Percentiles rank a stretch among this genome's conserved stretches.
phyloP scores from a whole-genome alignment of 1,140 invertebrate species.

The Meloidogyne floridensis region DNA sequence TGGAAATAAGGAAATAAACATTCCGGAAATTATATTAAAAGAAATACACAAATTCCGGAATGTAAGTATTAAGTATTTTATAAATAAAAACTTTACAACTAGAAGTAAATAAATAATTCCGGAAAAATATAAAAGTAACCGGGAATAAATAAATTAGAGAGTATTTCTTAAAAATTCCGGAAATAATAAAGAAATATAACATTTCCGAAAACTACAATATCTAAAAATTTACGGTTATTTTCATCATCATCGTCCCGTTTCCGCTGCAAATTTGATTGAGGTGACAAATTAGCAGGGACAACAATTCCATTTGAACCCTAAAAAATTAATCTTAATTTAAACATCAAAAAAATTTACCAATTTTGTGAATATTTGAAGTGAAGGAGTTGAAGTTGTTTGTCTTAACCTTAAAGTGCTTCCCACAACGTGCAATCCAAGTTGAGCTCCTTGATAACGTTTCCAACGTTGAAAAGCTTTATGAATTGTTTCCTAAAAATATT shows the following conservation, averaged over 20 bases:
- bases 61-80: no score
- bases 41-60: no score
- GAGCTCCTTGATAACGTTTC: constrained; percentile 31
- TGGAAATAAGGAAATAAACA: no score
- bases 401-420: neutral
- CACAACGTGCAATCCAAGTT: neutral
- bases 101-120: no score
- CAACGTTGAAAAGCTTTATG: constrained; percentile 54
- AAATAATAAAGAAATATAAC: no score
- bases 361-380: neutral
- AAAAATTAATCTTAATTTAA: neutral
- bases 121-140: no score
- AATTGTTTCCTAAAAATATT: constrained; percentile 33
- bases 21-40: no score
- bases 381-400: neutral
- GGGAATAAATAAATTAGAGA: no score
- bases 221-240: neutral
- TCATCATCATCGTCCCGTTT: neutral
- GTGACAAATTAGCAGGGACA: neutral
- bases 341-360: neutral
- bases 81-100: no score
- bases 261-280: neutral
- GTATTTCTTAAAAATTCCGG: no score
- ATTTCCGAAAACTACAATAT: no score
- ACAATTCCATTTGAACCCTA: neutral